A percentile compares a stretch with the other conserved stretches of the same genome.
phyloP scores from a whole-genome alignment of 2,113 vertebrate genomes.

The Lepisosteus oculatus region DNA sequence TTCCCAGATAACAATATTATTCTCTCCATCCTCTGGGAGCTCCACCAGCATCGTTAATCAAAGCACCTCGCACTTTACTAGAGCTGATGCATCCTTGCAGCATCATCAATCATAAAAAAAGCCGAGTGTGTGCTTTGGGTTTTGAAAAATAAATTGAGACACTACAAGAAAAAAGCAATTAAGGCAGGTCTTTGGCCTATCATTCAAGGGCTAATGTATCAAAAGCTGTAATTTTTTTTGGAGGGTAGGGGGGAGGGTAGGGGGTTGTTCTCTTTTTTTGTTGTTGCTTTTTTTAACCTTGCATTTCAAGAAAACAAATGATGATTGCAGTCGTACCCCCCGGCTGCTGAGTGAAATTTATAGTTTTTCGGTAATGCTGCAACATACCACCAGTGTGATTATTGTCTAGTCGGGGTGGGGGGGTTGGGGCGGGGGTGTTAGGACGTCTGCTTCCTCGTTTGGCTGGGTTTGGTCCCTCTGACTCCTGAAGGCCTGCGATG shows the following conservation, averaged over 20 bases:
- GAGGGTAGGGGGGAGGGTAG: conserved; percentile 15
- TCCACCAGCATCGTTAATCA: conserved; percentile 71
- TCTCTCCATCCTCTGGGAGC: conserved; percentile 68
- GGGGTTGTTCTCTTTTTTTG: conserved; percentile 19
- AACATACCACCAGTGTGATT: no score
- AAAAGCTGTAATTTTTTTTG: conserved; percentile 50
- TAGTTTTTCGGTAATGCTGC: conserved; percentile 13
- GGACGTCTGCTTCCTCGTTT: no score
- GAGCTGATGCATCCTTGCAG: conserved; percentile 55
- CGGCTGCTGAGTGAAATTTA: conserved; percentile 23
- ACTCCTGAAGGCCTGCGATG: no score
- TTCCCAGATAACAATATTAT: conserved; percentile 63
- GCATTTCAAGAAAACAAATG: conserved; percentile 31
- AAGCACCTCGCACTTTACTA: conserved; percentile 58
- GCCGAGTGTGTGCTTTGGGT: conserved; percentile 54
- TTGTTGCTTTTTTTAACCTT: conserved; percentile 31
- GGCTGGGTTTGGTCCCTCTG: no score
- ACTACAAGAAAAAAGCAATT: conserved; percentile 50
- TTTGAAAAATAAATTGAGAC: conserved; percentile 56
- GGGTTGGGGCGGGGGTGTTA: no score
- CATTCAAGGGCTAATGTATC: conserved; percentile 63
- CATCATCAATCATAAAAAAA: conserved; percentile 78
- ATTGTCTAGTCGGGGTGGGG: no score
- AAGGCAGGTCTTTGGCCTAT: conserved; percentile 63
- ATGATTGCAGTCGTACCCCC: conserved; percentile 21